Evolutionary conservation across 2,888 invertebrate species (phyloP).

Genomic region (Patella ulyssiponensis): DNA sequence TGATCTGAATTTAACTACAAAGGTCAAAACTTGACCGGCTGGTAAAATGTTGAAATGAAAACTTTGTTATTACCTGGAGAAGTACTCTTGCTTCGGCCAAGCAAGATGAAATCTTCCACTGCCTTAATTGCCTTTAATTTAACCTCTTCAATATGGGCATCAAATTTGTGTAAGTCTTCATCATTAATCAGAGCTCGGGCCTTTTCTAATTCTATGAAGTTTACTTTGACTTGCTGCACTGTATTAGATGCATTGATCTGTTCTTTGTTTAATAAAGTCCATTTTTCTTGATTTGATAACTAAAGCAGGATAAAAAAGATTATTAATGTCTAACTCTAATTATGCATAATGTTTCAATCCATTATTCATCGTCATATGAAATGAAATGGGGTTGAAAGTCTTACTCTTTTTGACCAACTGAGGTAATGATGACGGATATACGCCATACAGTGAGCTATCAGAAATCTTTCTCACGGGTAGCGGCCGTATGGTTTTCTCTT

Average conservation of each 20-base stretch:
- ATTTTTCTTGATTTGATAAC: slow-evolving; percentile 53
- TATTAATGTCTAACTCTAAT: no score
- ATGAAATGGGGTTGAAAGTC: no score
- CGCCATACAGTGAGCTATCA: no score
- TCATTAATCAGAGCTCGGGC: slow-evolving; percentile 53
- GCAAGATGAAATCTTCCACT: slow-evolving; percentile 47
- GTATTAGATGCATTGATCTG: slow-evolving; percentile 65
- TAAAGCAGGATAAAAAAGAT: slow-evolving; percentile 29
- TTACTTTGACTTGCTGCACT: slow-evolving; percentile 66
- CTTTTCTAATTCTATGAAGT: slow-evolving; percentile 63
- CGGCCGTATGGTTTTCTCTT: no score
- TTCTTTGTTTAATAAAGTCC: slow-evolving; percentile 57
- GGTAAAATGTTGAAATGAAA: no score
- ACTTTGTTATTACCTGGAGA: background rate
- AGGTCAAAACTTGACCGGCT: no score
- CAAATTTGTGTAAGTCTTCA: slow-evolving; percentile 57
- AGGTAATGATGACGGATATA: no score
- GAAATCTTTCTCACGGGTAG: no score
- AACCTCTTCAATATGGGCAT: slow-evolving; percentile 51
- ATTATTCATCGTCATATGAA: no score
- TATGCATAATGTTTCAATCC: no score
- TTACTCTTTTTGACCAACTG: no score
- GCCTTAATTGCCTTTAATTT: slow-evolving; percentile 51
- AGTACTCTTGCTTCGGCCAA: background rate
- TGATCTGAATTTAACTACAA: no score